Evolutionary conservation across 2,113 vertebrate species (phyloP), one percentile per base, ranked within the genome.

Genomic region (Pygoscelis adeliae): DNA sequence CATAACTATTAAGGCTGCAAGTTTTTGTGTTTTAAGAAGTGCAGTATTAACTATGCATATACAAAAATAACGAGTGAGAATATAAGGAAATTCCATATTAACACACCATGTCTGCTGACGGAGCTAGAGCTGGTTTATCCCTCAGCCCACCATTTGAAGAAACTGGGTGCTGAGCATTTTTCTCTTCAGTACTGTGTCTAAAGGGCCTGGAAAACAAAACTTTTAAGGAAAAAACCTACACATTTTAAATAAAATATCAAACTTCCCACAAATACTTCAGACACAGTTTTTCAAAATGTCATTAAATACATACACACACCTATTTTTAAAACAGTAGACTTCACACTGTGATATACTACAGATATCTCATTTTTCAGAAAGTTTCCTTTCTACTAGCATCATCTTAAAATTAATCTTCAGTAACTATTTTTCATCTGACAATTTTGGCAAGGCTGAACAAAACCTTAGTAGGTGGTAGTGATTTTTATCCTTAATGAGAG

Each of bases 21-120:
- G 8, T 8, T 15, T 52, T 26, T 47, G 26, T 61, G 6, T 62
- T 36, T 61, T 25, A 36, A 61, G 42, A 34, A 80, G 3, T 71
- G 19, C 44, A 72, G 30, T n/a, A 86, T 74, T 83, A 93, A 42
- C 17, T 38, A 55, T 1, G 6, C 4, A 15, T 30, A 66, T 8
- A 82, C 9, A 29, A 66, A 76, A 56, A 13, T 44, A 50, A 20
- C 4, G 3, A 85, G 49, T 29, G 25, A 70, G 10, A 89, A 50
- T 20, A 50, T 20, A 83, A 78, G 30, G 38, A 81, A 73, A 85
- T 12, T 25, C 15, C 42, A 3, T 13, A 66, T 94, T 94, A 96
- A 97, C 97, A 71, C 81, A 98, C 98, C 96, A 9, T 67, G 70
- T 76, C 74, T 69, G 63, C n/a, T 73, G 96, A 90, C 50, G 82